Evolutionary conservation across 1,140 invertebrate species (phyloP).

Genomic region (Stenopsyche tienmushanensis): DNA sequence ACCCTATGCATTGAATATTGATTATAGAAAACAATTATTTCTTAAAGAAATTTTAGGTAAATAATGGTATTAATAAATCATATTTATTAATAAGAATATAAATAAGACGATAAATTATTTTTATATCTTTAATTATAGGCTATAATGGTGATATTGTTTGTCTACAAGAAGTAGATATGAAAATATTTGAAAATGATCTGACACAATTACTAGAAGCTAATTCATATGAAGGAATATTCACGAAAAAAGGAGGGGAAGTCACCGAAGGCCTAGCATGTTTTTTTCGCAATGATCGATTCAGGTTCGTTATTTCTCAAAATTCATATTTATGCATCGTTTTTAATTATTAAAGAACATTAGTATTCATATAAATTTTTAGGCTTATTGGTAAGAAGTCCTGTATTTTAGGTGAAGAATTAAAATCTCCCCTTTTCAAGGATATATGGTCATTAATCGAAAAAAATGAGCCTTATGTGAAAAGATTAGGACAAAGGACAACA

Average conservation of each 20-base stretch:
- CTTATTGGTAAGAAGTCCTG: slow-evolving; percentile 53
- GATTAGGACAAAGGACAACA: slow-evolving; percentile 64
- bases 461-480: slow-evolving; percentile 56
- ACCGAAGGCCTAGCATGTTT: slow-evolving; percentile 82
- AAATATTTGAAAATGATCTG: slow-evolving; percentile 75
- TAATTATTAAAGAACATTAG: slow-evolving; percentile 13
- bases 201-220: slow-evolving; percentile 58
- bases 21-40: slow-evolving; percentile 84
- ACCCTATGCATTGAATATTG: slow-evolving; percentile 71
- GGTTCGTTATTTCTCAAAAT: too few species aligned
- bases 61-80: slow-evolving; percentile 21
- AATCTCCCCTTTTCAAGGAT: slow-evolving; percentile 57
- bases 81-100: slow-evolving; percentile 23
- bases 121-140: slow-evolving; percentile 54
- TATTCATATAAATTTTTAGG: slow-evolving; percentile 44
- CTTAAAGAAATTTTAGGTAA: slow-evolving; percentile 80
- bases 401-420: slow-evolving; percentile 61
- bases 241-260: slow-evolving; percentile 70
- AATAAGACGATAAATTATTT: slow-evolving; percentile 25
- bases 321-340: not conserved
- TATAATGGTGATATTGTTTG: slow-evolving; percentile 90
- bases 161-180: slow-evolving; percentile 88
- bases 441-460: slow-evolving; percentile 63
- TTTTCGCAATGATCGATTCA: slow-evolving; percentile 65
- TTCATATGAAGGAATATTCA: slow-evolving; percentile 63